Conservation (phyloP, 1,140 invertebrate genomes). For the Tetraneura akinire region DNA sequence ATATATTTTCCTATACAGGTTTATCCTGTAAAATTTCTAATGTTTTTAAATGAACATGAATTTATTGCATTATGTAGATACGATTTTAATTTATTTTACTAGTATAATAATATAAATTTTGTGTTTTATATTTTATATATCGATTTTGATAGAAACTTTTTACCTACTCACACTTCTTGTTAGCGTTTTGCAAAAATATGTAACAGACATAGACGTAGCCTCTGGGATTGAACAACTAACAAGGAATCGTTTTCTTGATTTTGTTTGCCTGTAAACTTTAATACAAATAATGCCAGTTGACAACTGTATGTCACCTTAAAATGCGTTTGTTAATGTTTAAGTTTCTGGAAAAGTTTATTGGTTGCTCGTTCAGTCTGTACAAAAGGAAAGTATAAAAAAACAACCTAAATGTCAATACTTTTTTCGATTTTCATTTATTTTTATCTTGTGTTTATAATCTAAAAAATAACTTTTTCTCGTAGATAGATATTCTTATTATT, state of each 20-base stretch:
- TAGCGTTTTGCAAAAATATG: too few species aligned
- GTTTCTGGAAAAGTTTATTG: not conserved
- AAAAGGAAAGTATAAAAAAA: not conserved
- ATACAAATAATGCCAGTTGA: constrained; percentile 30
- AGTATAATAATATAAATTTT: too few species aligned
- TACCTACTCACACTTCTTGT: too few species aligned
- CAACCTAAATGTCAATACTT: not conserved
- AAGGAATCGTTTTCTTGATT: constrained; percentile 18
- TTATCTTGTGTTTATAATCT: not conserved
- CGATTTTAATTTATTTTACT: too few species aligned
- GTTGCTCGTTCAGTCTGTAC: not conserved
- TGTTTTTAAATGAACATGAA: too few species aligned
- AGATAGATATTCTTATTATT: too few species aligned
- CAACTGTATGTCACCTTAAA: constrained; percentile 28
- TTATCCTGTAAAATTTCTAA: too few species aligned
- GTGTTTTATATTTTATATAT: too few species aligned
- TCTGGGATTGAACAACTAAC: constrained; percentile 6
- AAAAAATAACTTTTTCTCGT: not conserved
- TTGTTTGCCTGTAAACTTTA: constrained; percentile 23
- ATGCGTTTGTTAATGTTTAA: constrained; percentile 39
- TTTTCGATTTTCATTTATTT: not conserved
- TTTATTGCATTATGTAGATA: too few species aligned
- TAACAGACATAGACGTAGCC: constrained; percentile 13
- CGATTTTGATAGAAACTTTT: too few species aligned
- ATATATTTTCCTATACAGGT: too few species aligned